A percentile compares a stretch with the other conserved stretches of the same genome.
Evolutionary conservation across 2,113 vertebrate species (phyloP).

Genomic region (Nestor notabilis): DNA sequence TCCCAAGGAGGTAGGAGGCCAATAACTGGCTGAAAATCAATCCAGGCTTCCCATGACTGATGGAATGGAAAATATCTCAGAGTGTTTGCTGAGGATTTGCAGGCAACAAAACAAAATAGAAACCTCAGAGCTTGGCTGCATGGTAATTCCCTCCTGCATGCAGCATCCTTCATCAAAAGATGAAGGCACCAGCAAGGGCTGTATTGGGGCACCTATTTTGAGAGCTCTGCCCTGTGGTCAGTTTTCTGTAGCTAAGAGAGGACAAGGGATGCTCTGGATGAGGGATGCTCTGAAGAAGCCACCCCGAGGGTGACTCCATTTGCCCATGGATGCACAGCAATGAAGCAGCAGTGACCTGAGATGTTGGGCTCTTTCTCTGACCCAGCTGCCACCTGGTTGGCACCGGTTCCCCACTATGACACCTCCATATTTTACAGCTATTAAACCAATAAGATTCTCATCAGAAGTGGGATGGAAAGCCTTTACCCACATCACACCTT

Average conservation of each 20-base stretch:
- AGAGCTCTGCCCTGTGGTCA: neutral
- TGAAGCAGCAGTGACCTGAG: neutral
- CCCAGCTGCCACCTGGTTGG: neutral
- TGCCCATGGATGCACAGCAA: neutral
- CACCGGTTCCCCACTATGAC: neutral
- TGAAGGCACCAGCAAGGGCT: neutral
- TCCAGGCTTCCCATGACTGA: conserved; percentile 6
- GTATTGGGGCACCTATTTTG: neutral
- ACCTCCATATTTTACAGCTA: neutral
- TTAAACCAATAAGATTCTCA: neutral
- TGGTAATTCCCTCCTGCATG: conserved; percentile 19
- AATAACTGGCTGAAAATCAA: conserved; percentile 53
- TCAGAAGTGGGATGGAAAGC: neutral
- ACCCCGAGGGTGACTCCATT: neutral
- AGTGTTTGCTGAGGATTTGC: conserved; percentile 50
- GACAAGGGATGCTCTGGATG: neutral
- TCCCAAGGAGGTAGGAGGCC: conserved; percentile 59
- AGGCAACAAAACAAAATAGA: conserved; percentile 52
- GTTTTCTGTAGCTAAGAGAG: neutral
- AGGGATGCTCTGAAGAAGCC: neutral
- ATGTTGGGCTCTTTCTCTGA: neutral
- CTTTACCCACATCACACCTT: neutral
- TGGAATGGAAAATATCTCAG: neutral
- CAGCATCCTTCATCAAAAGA: conserved; percentile 1
- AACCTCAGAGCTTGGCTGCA: neutral